Evolutionary conservation across 1,140 invertebrate genomes (phyloP).

Genomic region (Scaptodrosophila lebanonensis): DNA sequence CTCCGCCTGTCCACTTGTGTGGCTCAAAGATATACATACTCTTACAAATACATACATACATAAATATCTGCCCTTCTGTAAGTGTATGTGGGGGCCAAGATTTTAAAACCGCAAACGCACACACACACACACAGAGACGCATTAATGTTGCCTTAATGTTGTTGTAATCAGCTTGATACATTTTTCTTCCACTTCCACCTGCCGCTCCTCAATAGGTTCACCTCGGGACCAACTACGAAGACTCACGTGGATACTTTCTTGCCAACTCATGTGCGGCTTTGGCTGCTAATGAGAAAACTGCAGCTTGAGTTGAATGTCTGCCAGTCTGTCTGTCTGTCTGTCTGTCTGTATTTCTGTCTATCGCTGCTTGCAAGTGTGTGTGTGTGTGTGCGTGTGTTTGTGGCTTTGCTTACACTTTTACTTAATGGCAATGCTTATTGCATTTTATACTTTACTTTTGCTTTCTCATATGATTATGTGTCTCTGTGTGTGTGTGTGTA

Average conservation of each 20-base stretch:
- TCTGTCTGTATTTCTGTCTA: no score
- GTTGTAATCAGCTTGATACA: no score
- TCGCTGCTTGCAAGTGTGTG: neutral
- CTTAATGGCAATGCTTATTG: conserved; percentile 63
- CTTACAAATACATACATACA: no score
- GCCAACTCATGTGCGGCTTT: conserved; percentile 48
- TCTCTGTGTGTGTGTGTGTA: no score
- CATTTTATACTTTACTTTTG: conserved; percentile 63
- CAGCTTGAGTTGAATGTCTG: conserved; percentile 21
- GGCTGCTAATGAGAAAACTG: conserved; percentile 60
- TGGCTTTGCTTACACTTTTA: conserved; percentile 46
- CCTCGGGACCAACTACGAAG: conserved; percentile 3
- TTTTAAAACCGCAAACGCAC: neutral
- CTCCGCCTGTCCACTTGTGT: no score
- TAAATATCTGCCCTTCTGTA: no score
- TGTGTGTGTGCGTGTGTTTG: conserved; percentile 11
- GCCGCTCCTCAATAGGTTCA: no score
- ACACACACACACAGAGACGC: conserved; percentile 1
- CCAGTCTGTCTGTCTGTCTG: conserved; percentile 2
- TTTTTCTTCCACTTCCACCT: conserved; percentile 4
- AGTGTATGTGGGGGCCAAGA: no score
- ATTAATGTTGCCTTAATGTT: neutral
- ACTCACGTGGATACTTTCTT: conserved; percentile 24
- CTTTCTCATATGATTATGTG: conserved; percentile 48
- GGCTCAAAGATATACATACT: no score